Conservation (phyloP, 2,888 invertebrate genomes). For the Serripes groenlandicus region DNA sequence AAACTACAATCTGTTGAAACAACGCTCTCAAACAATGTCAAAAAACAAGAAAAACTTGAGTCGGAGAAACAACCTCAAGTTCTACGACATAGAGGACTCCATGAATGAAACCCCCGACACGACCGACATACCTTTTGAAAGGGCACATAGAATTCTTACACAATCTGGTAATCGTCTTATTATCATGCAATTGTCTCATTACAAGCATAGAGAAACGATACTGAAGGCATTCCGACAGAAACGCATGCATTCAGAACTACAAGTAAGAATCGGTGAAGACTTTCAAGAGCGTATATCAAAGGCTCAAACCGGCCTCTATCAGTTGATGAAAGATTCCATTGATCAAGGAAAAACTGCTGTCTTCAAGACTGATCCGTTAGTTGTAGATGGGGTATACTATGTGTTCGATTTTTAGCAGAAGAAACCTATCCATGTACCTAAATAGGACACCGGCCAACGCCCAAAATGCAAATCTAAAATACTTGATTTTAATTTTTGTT, state of each 20-base stretch:
- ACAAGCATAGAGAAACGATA: not conserved
- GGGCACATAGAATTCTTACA: not conserved
- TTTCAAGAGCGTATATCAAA: conserved; percentile 1
- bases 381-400: not conserved
- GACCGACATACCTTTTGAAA: too few relatives aligned
- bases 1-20: too few relatives aligned
- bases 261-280: not conserved
- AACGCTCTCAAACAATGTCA: too few relatives aligned
- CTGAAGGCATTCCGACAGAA: not conserved
- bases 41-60: not conserved
- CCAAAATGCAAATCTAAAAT: too few relatives aligned
- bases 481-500: not conserved
- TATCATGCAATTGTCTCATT: not conserved
- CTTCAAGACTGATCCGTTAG: not conserved
- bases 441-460: too few relatives aligned
- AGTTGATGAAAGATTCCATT: not conserved
- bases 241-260: not conserved
- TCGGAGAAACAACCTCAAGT: not conserved
- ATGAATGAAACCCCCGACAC: not conserved
- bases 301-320: not conserved
- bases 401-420: not conserved
- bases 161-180: not conserved
- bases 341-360: not conserved
- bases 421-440: too few relatives aligned
- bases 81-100: not conserved